Base-by-base conservation (phyloP, 92 coral and sea anemone genomes). In the Paramuricea clavata region DNA sequence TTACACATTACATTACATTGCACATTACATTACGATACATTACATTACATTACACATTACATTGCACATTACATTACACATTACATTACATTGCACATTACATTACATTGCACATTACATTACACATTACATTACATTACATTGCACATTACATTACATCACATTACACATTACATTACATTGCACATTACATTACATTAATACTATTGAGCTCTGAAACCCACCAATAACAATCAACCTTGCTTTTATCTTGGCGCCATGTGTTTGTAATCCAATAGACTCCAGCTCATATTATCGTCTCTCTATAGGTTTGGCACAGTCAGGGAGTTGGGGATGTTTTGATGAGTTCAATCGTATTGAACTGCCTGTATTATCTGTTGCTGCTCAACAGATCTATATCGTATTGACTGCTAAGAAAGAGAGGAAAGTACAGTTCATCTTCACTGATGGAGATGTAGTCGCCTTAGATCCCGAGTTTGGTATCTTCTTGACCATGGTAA, bases 241-340 rank as follows among this genome's bases (percentile, higher is more conserved):
- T 30, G 36, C 30, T 19, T 31, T 25, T 61, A 30, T 42, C 7
- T 36, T 8, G 4, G 42, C 42, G 8, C 42, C 8, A 8, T 47
- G 52, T 47, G 54, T 47, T 2, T 47, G 13, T 2, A 10, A 10
- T 47, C 13, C 54, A 54, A 21, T 19, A 17, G 7, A 21, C 16
- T 19, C 43, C 15, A 3, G 28, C 39, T 71, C 44, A 68, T 39
- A 43, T 27, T 33, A 11, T 9, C 32, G 6, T 71, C 34, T 16
- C 44, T 32, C 16, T 64, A 2, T 69, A 95, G 98, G 99, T 7
- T 93, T 97, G 31, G 99, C 99, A 26, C 99, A 97, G 92, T 97
- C 99, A n/a, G 99, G 99, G 8, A 97, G 99, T 74, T 97, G 99
- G 99, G 99, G 99, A 56, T 97, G 99, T 76, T 97, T 97, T 77